These are phyloP conservation scores for Ceyx margarethae DNA, from an alignment of 2,113 vertebrate genomes.

Conservation along the genomic window DNA sequence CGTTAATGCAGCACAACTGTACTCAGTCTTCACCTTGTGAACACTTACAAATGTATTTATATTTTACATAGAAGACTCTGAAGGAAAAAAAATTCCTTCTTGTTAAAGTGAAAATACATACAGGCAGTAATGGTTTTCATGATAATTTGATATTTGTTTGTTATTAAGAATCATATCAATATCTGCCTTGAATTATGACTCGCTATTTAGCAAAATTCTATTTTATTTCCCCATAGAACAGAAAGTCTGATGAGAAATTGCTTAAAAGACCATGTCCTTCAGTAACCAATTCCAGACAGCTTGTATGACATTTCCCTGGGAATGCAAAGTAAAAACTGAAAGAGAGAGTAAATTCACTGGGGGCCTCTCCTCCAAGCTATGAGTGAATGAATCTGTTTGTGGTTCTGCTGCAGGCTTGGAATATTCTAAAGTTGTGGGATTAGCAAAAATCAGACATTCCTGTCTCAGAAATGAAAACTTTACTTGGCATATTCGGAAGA, in stretches of 20 bases:
- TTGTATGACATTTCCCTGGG: constrained; percentile 61
- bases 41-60: not conserved
- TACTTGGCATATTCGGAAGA: constrained; percentile 36
- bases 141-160: constrained; percentile 12
- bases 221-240: constrained; percentile 48
- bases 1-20: not conserved
- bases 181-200: constrained; percentile 58
- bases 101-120: not conserved
- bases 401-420: constrained; percentile 4
- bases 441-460: constrained; percentile 70
- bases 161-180: constrained; percentile 10
- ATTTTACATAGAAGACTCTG: not conserved
- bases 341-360: constrained; percentile 33
- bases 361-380: constrained; percentile 30
- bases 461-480: constrained; percentile 58
- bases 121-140: not conserved
- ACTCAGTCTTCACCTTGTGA: not conserved
- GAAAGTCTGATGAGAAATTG: constrained; percentile 57
- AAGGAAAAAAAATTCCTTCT: not conserved
- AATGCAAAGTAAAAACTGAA: constrained; percentile 61
- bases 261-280: constrained; percentile 38
- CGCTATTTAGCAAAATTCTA: constrained; percentile 29
- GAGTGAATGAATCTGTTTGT: constrained; percentile 14
- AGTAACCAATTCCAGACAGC: constrained; percentile 56
- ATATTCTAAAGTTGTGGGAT: constrained; percentile 58